Conservation (phyloP, 2,113 vertebrate species). For the Plecotus auritus region DNA sequence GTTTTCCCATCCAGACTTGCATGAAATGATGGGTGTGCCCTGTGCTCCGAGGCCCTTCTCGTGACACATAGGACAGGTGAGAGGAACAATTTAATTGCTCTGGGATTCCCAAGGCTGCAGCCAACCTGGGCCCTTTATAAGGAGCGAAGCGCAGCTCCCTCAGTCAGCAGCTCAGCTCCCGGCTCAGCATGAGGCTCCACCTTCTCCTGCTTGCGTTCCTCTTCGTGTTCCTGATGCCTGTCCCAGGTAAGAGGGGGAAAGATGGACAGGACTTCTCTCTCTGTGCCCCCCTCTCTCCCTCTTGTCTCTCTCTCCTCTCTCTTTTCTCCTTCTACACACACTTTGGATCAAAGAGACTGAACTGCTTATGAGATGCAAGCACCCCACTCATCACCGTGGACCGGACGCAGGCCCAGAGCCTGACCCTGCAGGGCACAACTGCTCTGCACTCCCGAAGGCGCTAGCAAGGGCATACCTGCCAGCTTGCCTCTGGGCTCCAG, state of each 20-base stretch:
- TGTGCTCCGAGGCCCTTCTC: fast-evolving
- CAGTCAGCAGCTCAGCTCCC: neutral
- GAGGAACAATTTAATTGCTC: neutral
- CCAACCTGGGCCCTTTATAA: neutral
- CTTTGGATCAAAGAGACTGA: neutral
- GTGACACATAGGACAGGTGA: neutral
- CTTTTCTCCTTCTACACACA: neutral
- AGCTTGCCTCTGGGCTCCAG: neutral
- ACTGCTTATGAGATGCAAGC: neutral
- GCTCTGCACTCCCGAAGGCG: too few relatives aligned
- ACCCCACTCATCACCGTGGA: fast-evolving
- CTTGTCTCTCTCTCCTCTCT: neutral
- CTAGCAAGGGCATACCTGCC: fast-evolving
- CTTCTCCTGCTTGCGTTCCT: neutral
- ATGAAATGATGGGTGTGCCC: too few relatives aligned
- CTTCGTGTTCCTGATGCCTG: neutral
- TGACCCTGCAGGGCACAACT: too few relatives aligned
- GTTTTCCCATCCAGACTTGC: neutral
- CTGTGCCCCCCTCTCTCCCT: neutral
- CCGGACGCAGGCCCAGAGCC: too few relatives aligned
- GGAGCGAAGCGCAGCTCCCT: neutral
- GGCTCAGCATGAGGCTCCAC: neutral
- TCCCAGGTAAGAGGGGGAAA: neutral
- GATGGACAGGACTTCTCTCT: neutral
- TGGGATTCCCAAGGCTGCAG: too few relatives aligned